A percentile compares a stretch with the other conserved stretches of the same genome.
Conservation (phyloP, 2,797 vertebrate species). For the Acestrorhynchus altus region DNA sequence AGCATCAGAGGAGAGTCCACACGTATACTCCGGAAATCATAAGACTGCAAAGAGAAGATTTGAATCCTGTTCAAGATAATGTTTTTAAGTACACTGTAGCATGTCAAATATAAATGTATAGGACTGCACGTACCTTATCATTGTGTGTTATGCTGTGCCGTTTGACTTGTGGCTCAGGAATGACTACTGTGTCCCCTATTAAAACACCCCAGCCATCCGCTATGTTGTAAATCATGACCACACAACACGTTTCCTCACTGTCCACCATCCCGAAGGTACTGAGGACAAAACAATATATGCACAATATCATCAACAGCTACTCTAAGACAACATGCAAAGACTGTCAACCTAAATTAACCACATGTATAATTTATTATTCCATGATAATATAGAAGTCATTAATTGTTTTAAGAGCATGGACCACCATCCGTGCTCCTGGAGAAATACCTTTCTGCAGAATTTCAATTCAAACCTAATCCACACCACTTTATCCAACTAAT, state of each 20-base stretch:
- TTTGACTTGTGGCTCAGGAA: constrained; percentile 88
- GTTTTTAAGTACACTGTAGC: not conserved
- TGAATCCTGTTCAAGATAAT: not conserved
- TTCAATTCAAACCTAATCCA: no score
- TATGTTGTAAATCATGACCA: constrained; percentile 92
- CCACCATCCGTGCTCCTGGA: no score
- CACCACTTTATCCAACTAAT: no score
- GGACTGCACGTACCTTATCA: constrained; percentile 78
- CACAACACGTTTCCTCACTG: constrained; percentile 84
- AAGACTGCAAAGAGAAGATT: constrained; percentile 71
- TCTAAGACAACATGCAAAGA: not conserved
- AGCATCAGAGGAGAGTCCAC: constrained; percentile 88
- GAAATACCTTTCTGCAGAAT: no score
- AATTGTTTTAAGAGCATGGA: no score
- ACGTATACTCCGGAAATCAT: constrained; percentile 87
- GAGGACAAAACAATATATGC: constrained; percentile 11
- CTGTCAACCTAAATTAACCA: no score
- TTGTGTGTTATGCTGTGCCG: constrained; percentile 85
- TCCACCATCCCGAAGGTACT: constrained; percentile 90
- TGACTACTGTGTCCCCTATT: constrained; percentile 89
- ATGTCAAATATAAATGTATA: not conserved
- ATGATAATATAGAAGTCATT: not conserved
- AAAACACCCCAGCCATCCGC: constrained; percentile 91
- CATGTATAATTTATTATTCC: no score
- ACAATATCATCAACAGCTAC: not conserved